phyloP scores from a whole-genome alignment of 2,113 vertebrate species.

The Ascaphus truei region DNA sequence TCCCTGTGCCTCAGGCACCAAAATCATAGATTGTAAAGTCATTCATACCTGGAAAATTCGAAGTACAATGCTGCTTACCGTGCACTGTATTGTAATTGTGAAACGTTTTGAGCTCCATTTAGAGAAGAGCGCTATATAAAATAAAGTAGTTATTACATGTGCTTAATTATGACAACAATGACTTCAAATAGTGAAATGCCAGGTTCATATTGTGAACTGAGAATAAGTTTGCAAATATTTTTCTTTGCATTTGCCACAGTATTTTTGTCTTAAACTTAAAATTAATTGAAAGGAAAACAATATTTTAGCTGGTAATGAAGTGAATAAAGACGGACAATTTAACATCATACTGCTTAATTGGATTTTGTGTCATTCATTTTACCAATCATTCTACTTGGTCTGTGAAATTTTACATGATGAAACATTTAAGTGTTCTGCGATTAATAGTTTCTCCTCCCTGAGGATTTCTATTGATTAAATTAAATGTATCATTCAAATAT shows the following conservation, averaged over 20 bases:
- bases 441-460: conserved; percentile 15
- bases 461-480: conserved; percentile 6
- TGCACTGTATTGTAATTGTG: too few species aligned
- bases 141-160: too few species aligned
- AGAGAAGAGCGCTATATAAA: too few species aligned
- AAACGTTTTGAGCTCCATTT: too few species aligned
- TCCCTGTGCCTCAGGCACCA: too few species aligned
- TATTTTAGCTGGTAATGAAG: not conserved
- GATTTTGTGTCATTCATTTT: not conserved
- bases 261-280: not conserved
- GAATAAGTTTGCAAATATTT: too few species aligned
- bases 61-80: too few species aligned
- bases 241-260: conserved; percentile 11
- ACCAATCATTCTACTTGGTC: not conserved
- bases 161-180: too few species aligned
- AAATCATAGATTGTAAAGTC: too few species aligned
- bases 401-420: conserved; percentile 8
- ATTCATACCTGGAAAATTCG: too few species aligned
- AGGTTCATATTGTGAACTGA: too few species aligned
- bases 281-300: not conserved
- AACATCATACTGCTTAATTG: conserved; percentile 1
- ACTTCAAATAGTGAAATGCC: too few species aligned
- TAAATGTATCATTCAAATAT: not conserved
- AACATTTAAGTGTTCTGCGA: not conserved
- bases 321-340: conserved; percentile 12